Evolutionary conservation across 35 echinoderm and acorn worm species (phyloP).

Genomic region (Lytechinus variegatus): DNA sequence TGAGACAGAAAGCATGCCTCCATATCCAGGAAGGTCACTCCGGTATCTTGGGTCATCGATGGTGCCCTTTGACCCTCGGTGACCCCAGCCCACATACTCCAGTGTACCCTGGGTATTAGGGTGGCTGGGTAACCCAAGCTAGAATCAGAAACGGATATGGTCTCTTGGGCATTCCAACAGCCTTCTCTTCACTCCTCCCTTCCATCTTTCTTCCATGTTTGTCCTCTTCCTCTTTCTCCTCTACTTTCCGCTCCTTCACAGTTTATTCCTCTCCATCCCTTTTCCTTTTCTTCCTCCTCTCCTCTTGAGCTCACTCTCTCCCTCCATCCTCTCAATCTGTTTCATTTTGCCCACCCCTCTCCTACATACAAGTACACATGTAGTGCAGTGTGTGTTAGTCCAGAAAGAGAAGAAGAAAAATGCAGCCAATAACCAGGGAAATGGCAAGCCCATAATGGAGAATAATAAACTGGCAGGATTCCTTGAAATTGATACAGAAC

Average conservation of each 20-base stretch:
- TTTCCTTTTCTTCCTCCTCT: no score
- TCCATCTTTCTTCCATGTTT: background rate
- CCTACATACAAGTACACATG: background rate
- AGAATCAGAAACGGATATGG: conserved; percentile 21
- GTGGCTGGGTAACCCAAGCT: conserved; percentile 35
- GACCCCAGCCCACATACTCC: conserved; percentile 27
- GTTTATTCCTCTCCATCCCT: no score
- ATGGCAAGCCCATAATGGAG: conserved; percentile 27
- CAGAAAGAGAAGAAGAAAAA: background rate
- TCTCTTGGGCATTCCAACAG: background rate
- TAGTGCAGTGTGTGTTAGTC: background rate
- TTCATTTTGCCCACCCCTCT: no score
- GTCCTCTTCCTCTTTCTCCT: background rate
- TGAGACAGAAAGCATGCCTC: background rate
- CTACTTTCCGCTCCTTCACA: no score
- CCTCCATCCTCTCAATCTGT: no score
- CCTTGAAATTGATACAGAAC: conserved; percentile 43
- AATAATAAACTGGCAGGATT: conserved; percentile 46
- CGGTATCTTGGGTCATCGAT: background rate
- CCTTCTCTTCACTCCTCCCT: background rate
- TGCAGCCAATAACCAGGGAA: background rate
- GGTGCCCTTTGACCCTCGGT: conserved; percentile 18
- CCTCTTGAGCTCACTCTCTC: no score
- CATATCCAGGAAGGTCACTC: conserved; percentile 29
- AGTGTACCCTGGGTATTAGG: conserved; percentile 39